Conservation (phyloP, 2,113 vertebrate genomes). For the Astatoreochromis straeleni region DNA sequence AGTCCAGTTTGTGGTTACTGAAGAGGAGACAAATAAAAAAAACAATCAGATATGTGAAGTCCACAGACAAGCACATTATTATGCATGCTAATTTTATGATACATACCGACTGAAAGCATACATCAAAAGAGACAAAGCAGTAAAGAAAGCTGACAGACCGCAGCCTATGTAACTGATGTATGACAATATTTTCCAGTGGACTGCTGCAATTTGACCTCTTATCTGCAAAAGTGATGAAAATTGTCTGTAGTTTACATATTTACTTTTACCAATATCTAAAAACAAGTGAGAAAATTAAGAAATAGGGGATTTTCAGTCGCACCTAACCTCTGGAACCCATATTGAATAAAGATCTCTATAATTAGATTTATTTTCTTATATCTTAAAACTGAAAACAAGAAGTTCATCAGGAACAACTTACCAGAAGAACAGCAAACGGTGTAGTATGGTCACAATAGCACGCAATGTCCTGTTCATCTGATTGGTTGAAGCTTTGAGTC, state of each 20-base stretch:
- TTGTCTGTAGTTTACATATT: neutral
- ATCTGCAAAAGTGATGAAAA: slow-evolving; percentile 14
- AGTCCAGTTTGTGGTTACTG: slow-evolving; percentile 36
- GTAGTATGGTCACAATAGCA: slow-evolving; percentile 59
- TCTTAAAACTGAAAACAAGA: neutral
- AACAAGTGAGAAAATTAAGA: neutral
- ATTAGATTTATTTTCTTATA: too few species aligned
- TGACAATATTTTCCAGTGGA: slow-evolving; percentile 60
- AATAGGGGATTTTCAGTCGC: neutral
- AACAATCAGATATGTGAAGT: neutral
- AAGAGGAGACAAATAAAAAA: neutral
- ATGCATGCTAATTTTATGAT: neutral
- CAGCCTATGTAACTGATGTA: slow-evolving; percentile 62
- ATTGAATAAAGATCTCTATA: neutral
- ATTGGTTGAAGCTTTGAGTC: neutral
- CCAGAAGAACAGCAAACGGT: slow-evolving; percentile 62
- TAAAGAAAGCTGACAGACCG: slow-evolving; percentile 59
- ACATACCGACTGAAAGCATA: slow-evolving; percentile 49
- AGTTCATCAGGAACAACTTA: neutral
- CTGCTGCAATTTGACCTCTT: neutral
- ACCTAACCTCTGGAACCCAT: accelerated
- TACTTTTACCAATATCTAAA: neutral
- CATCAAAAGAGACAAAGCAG: slow-evolving; percentile 28
- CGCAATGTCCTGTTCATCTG: neutral
- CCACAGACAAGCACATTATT: neutral